Conservation (phyloP, 2,113 vertebrate species). For the Leucopsar rothschildi region DNA sequence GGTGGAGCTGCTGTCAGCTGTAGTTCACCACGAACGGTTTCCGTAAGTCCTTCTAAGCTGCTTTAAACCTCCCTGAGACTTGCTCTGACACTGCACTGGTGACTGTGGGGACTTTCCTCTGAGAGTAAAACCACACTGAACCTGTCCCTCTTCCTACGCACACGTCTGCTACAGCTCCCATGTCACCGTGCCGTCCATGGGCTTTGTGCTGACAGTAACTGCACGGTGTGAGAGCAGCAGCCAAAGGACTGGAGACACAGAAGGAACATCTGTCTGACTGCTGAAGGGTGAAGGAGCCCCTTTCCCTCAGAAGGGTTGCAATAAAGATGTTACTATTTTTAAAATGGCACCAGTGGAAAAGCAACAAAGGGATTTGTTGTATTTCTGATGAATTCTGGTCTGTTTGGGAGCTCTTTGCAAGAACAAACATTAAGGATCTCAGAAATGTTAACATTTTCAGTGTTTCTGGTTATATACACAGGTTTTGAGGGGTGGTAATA, state of each 20-base stretch:
- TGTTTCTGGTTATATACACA: neutral
- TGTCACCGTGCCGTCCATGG: accelerated
- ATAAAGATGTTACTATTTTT: conserved; percentile 21
- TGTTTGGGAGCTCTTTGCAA: neutral
- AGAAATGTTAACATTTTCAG: conserved; percentile 5
- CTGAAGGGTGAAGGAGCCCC: neutral
- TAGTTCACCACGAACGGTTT: neutral
- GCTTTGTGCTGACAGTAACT: neutral
- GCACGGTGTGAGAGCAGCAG: neutral
- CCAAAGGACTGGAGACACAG: neutral
- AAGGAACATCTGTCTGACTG: neutral
- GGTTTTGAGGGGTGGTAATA: neutral
- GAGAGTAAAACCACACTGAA: neutral
- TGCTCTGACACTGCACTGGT: neutral
- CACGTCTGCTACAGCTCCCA: neutral
- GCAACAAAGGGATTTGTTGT: neutral
- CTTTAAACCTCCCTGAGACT: neutral
- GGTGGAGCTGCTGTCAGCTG: neutral
- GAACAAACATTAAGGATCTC: neutral
- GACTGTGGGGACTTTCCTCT: neutral
- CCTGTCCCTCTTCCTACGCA: neutral
- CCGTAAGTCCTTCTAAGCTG: neutral
- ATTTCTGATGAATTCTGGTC: neutral
- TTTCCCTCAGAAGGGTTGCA: neutral
- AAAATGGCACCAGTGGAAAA: neutral